Evolutionary conservation across 2,888 invertebrate genomes (phyloP), one percentile per base, ranked within the genome.

Genomic region (Microplitis deprimator): DNA sequence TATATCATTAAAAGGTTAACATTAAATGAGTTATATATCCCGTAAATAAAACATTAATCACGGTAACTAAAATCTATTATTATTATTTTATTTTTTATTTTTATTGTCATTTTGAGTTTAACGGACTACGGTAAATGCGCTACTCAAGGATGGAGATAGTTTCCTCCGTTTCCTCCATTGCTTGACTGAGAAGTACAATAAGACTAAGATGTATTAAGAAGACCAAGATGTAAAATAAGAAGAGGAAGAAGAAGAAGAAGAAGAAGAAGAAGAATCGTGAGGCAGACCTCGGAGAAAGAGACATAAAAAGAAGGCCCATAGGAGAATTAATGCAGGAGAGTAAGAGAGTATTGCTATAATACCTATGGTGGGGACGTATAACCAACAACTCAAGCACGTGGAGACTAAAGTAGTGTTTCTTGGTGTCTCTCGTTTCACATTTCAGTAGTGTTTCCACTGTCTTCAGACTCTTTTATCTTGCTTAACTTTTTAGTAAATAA

Each of bases 301-400:
- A 79, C 80, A 67, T 67, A 67, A 64, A 76, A 73, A 74, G 4
- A 70, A 65, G 65, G 64, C 29, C 70, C 72, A 68, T 76, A 62
- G 65, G 73, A 61, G 73, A 61, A 29, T 40, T 72, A 71, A 69
- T 75, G 70, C 41, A 76, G 80, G 81, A 79, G 78, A 80, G 79
- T 67, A 79, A 76, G 77, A 75, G 71, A 70, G 77, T 60, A 77
- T 75, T 60, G 71, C 71, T 76, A 73, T 77, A 76, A 73, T 76
- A 71, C 59, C 70, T 69, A 77, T 77, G 77, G 79, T 75, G 75
- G 86, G 86, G 84, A 81, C 50, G 79, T 78, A 68, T 61, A 79
- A 79, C 84, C 83, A 82, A 84, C 83, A 82, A 84, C 83, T 84
- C 82, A 85, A 88, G 85, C 88, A 88, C 88, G 88, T 88, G 88